phyloP scores from a whole-genome alignment of 2,888 invertebrate genomes.

The Leucoptera coffeella region DNA sequence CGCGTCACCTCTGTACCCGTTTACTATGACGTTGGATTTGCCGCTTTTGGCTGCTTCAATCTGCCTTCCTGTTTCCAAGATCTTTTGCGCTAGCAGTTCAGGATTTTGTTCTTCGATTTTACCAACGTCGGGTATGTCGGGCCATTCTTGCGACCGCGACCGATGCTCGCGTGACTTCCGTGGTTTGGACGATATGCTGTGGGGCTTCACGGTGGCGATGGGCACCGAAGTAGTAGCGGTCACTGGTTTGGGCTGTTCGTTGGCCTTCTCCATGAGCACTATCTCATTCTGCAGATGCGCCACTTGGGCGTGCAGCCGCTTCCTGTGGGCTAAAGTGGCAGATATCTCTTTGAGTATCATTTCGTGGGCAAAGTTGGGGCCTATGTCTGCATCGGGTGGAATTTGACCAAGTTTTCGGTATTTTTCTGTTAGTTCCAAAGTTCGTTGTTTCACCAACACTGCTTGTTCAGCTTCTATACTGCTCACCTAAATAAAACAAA shows the following conservation, averaged over 20 bases:
- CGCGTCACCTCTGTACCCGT: constrained; percentile 26
- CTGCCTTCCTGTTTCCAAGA: constrained; percentile 82
- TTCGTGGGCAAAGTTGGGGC: constrained; percentile 68
- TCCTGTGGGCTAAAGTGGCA: constrained; percentile 74
- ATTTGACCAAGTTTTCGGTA: constrained; percentile 52
- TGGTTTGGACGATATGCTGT: constrained; percentile 37
- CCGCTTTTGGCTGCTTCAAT: constrained; percentile 75
- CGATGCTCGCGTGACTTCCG: constrained; percentile 67
- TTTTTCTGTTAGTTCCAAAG: constrained; percentile 71
- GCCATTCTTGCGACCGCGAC: constrained; percentile 85
- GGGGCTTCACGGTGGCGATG: constrained; percentile 37
- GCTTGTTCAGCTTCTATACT: constrained; percentile 73
- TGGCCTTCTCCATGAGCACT: constrained; percentile 63
- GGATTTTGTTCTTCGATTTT: constrained; percentile 91
- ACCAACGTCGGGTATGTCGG: constrained; percentile 82
- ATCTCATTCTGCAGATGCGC: constrained; percentile 76
- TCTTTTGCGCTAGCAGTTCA: constrained; percentile 83
- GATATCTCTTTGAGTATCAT: constrained; percentile 82
- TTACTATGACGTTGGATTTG: constrained; percentile 33
- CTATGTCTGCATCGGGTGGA: constrained; percentile 52
- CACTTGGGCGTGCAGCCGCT: constrained; percentile 72
- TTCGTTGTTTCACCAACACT: constrained; percentile 62
- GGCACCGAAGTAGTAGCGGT: constrained; percentile 24
- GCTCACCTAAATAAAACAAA: constrained; percentile 32
- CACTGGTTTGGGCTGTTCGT: constrained; percentile 56